phyloP scores from a whole-genome alignment of 2,888 invertebrate genomes.

The Epinotia nisella region DNA sequence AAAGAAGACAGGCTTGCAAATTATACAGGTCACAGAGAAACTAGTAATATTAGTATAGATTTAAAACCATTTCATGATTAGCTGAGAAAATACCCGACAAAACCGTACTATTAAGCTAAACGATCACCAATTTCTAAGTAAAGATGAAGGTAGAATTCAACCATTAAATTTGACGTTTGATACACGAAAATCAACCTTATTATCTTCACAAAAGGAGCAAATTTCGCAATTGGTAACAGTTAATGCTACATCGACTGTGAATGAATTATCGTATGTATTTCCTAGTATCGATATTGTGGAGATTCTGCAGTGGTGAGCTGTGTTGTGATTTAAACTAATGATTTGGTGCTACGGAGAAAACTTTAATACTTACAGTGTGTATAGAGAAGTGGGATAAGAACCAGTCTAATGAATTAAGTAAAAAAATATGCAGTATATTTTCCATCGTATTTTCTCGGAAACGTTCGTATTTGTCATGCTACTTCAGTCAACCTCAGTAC shows the following conservation, averaged over 20 bases:
- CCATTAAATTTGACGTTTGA: background rate
- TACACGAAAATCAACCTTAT: slow-evolving; percentile 3
- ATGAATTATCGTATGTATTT: slow-evolving; percentile 21
- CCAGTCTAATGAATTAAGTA: no score
- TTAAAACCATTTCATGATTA: no score
- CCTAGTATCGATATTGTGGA: slow-evolving; percentile 20
- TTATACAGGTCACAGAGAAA: no score
- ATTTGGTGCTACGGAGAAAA: slow-evolving; percentile 7
- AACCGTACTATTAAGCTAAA: slow-evolving; percentile 10
- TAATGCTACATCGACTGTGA: slow-evolving; percentile 11
- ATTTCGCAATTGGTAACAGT: background rate
- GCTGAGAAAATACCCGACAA: background rate
- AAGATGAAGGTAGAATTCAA: slow-evolving; percentile 9
- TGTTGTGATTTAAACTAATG: slow-evolving; percentile 13
- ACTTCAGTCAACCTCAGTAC: no score
- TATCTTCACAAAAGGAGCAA: background rate
- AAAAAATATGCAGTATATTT: no score
- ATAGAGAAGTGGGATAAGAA: background rate
- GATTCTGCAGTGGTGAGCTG: slow-evolving; percentile 1
- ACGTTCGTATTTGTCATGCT: no score
- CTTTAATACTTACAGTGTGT: background rate
- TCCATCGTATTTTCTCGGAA: no score
- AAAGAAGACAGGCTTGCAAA: no score
- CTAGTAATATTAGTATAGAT: no score
- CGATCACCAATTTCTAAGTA: slow-evolving; percentile 23